phyloP scores from a whole-genome alignment of 2,113 vertebrate species.

The Eublepharis macularius region DNA sequence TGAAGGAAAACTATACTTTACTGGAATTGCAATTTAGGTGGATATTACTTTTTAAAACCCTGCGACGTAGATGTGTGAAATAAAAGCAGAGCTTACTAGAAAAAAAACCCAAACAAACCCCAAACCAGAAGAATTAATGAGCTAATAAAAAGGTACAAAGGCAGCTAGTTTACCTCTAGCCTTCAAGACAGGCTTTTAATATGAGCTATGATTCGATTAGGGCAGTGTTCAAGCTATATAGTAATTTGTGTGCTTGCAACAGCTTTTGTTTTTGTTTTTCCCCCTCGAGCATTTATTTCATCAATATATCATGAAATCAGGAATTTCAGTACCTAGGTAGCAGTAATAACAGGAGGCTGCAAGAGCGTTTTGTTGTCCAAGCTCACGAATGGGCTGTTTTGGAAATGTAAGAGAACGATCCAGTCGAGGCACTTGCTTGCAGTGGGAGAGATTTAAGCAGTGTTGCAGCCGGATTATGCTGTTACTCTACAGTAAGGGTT shows the following conservation, averaged over 20 bases:
- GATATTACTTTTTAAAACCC: slow-evolving; percentile 38
- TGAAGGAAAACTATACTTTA: slow-evolving; percentile 40
- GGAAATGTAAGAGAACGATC: neutral
- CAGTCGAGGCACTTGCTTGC: neutral
- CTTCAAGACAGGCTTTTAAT: slow-evolving; percentile 53
- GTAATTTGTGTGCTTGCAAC: slow-evolving; percentile 46
- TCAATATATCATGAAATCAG: slow-evolving; percentile 12
- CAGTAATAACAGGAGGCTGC: slow-evolving; percentile 22
- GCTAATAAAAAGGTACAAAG: slow-evolving; percentile 55
- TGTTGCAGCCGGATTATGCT: neutral
- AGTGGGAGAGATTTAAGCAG: neutral
- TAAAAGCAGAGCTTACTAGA: slow-evolving; percentile 40
- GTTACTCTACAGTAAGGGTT: neutral
- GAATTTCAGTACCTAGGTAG: slow-evolving; percentile 26
- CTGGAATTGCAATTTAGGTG: slow-evolving; percentile 20
- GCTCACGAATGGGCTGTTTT: slow-evolving; percentile 25
- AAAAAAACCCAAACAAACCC: too few relatives aligned
- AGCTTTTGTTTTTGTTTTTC: slow-evolving; percentile 10
- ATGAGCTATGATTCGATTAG: slow-evolving; percentile 52
- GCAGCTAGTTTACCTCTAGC: slow-evolving; percentile 53
- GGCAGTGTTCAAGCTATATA: neutral
- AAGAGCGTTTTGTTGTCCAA: neutral
- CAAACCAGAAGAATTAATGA: slow-evolving; percentile 47
- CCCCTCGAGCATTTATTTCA: neutral
- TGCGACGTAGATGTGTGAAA: slow-evolving; percentile 42